Evolutionary conservation across 2,113 vertebrate genomes (phyloP).

Genomic region (Ophiodon elongatus): DNA sequence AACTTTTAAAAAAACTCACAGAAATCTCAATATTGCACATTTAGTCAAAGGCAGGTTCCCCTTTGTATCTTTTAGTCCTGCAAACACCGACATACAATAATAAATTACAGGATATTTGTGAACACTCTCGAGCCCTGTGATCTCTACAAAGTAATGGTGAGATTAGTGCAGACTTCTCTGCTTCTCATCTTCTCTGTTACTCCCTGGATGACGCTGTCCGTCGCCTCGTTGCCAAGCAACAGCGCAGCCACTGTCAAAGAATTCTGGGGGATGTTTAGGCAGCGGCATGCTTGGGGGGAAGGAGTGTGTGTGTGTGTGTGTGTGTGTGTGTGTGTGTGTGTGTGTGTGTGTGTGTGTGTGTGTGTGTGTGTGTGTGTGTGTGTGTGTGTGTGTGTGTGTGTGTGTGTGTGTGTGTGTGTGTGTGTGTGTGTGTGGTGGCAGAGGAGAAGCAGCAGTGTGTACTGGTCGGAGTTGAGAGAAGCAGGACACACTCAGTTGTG

Average conservation of each 20-base stretch:
- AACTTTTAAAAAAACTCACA: neutral
- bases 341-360: conserved; percentile 65
- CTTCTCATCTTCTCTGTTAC: conserved; percentile 71
- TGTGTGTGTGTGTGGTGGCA: conserved; percentile 35
- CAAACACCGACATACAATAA: neutral
- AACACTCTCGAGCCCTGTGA: conserved; percentile 13
- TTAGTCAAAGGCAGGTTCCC: neutral
- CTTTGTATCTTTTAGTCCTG: neutral
- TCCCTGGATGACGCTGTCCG: conserved; percentile 81
- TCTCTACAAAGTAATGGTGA: conserved; percentile 52
- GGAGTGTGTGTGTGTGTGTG: conserved; percentile 73
- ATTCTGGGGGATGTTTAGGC: conserved; percentile 84
- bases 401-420: conserved; percentile 33
- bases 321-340: conserved; percentile 50
- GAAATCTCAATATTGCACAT: neutral
- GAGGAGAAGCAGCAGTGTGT: conserved; percentile 41
- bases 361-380: conserved; percentile 65
- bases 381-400: conserved; percentile 34
- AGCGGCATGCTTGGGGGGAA: conserved; percentile 75
- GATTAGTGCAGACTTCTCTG: conserved; percentile 72
- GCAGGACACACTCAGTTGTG: conserved; percentile 48
- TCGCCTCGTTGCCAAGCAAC: conserved; percentile 95
- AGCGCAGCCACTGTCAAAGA: conserved; percentile 91
- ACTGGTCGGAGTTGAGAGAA: conserved; percentile 24
- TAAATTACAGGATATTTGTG: conserved; percentile 27